phyloP scores from a whole-genome alignment of 2,888 invertebrate species.

The Hypercompe scribonia region DNA sequence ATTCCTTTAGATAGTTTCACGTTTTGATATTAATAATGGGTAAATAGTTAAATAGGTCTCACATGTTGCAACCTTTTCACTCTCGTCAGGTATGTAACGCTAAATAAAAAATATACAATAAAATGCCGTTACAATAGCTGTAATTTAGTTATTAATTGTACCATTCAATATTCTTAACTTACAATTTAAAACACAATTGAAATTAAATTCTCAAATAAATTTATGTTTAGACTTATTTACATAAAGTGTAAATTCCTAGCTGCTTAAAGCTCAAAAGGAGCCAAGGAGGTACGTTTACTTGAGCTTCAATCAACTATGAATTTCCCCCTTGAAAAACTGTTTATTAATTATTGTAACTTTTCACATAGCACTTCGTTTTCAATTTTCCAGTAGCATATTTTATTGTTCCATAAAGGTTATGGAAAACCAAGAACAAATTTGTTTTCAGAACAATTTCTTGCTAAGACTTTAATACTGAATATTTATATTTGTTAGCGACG shows the following conservation, averaged over 20 bases:
- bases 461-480: not conserved
- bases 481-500: not conserved
- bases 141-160: not conserved
- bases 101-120: not conserved
- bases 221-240: not conserved
- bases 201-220: not conserved
- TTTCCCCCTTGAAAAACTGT: not conserved
- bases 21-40: no score
- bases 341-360: not conserved
- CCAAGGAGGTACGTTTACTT: not conserved
- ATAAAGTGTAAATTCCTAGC: not conserved
- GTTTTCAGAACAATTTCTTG: not conserved
- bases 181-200: not conserved
- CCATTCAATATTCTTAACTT: not conserved
- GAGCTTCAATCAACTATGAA: not conserved
- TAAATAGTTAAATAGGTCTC: no score
- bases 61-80: no score
- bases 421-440: not conserved
- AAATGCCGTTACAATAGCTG: not conserved
- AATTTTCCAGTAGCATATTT: not conserved
- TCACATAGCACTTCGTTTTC: not conserved
- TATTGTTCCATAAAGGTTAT: no score
- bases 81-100: no score
- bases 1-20: no score
- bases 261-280: not conserved